Conservation (phyloP, 2,113 vertebrate genomes). For the Tetrao urogallus region DNA sequence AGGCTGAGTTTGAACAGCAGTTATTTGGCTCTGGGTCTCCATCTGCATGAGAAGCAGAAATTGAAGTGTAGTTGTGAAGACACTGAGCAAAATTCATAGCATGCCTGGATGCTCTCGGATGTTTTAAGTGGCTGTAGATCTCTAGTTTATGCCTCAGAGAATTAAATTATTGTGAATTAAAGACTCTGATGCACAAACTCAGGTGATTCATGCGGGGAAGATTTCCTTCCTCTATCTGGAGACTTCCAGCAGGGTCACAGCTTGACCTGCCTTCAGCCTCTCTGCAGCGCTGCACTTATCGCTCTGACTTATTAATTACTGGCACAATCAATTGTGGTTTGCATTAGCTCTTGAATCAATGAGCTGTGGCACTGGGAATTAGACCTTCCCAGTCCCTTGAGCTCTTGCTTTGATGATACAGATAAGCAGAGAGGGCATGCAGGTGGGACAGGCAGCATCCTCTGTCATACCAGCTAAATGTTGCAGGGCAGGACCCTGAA, state of each 20-base stretch:
- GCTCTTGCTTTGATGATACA: neutral
- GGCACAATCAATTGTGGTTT: constrained; percentile 29
- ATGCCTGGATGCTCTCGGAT: constrained; percentile 36
- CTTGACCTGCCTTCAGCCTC: constrained; percentile 34
- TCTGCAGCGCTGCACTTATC: neutral
- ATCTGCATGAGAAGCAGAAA: neutral
- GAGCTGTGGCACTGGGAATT: constrained; percentile 10
- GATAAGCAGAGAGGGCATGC: neutral
- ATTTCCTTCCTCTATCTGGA: constrained; percentile 8
- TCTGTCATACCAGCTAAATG: constrained; percentile 2
- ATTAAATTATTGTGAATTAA: constrained; percentile 65
- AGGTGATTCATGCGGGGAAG: constrained; percentile 50
- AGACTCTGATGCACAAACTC: constrained; percentile 41
- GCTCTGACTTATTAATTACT: constrained; percentile 57
- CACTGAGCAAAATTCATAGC: constrained; percentile 39
- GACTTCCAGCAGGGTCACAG: constrained; percentile 14
- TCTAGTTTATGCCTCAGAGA: constrained; percentile 3
- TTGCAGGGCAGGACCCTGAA: neutral
- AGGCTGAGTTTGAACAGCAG: neutral
- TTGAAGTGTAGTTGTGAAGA: constrained; percentile 1
- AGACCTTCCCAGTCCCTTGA: neutral
- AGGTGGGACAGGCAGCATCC: neutral
- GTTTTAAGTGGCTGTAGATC: constrained; percentile 65
- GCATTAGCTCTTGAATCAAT: constrained; percentile 25
- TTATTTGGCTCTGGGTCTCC: neutral